Conservation (phyloP, 2,113 vertebrate genomes). For the Sceloporus undulatus region DNA sequence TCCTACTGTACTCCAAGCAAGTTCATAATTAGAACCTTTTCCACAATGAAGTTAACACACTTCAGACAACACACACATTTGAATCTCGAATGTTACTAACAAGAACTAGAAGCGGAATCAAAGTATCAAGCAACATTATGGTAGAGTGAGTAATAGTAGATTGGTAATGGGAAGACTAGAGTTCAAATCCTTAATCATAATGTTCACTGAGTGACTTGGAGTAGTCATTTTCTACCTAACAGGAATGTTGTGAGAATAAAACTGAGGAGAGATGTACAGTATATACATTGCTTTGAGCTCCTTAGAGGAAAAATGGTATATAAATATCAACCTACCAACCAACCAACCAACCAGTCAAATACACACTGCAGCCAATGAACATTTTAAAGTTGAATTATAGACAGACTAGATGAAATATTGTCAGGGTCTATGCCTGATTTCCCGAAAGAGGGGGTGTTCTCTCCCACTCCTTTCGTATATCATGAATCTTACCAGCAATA, state of each 20-base stretch:
- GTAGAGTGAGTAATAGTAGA: background rate
- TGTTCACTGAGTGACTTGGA: background rate
- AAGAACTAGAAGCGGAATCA: background rate
- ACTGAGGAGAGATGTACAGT: background rate
- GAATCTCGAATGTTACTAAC: background rate
- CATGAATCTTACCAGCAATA: no score
- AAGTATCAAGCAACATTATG: background rate
- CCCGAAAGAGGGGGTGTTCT: no score
- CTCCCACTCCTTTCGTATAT: no score
- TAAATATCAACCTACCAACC: background rate
- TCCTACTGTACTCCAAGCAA: background rate
- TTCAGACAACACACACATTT: background rate
- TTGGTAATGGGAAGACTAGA: background rate
- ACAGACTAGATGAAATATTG: background rate
- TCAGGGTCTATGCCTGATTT: no score
- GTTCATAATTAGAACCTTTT: background rate
- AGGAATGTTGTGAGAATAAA: background rate
- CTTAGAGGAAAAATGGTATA: background rate
- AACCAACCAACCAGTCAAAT: background rate
- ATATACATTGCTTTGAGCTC: background rate
- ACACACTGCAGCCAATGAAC: background rate
- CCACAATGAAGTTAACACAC: no score
- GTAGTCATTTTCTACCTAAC: background rate
- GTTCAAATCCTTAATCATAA: background rate
- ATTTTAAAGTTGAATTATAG: background rate